phyloP scores from a whole-genome alignment of 2,797 vertebrate genomes.

The Saxicola maurus region DNA sequence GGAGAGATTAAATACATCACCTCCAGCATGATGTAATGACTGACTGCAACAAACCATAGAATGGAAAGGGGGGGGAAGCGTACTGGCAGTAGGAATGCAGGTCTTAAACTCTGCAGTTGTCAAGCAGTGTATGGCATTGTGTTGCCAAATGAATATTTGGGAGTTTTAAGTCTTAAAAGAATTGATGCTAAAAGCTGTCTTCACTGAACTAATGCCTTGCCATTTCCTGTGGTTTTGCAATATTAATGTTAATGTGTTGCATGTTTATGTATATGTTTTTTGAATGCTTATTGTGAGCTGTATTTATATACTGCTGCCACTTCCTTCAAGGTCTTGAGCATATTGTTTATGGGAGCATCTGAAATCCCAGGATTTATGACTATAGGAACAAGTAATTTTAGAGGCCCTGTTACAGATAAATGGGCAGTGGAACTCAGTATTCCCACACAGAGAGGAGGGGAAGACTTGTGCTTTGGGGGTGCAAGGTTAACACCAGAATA shows the following conservation, averaged over 20 bases:
- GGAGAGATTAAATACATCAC: constrained; percentile 7
- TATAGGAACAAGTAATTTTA: neutral
- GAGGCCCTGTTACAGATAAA: neutral
- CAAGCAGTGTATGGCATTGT: fast-evolving
- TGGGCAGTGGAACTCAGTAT: neutral
- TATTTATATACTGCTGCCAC: neutral
- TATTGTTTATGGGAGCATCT: neutral
- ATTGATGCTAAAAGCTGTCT: neutral
- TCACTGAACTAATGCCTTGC: neutral
- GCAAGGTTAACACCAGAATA: neutral
- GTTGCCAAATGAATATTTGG: neutral
- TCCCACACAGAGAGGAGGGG: neutral
- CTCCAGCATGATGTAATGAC: neutral
- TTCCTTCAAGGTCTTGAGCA: neutral
- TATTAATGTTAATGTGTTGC: neutral
- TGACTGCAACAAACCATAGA: neutral
- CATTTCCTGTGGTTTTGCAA: neutral
- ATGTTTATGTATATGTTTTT: neutral
- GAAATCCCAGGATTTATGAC: neutral
- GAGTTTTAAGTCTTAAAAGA: neutral
- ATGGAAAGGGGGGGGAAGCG: neutral
- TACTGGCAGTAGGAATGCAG: fast-evolving
- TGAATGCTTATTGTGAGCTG: neutral
- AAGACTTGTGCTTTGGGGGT: neutral
- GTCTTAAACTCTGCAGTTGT: neutral